Evolutionary conservation across 1,140 invertebrate genomes (phyloP).

Genomic region (Plectus sambesii): DNA sequence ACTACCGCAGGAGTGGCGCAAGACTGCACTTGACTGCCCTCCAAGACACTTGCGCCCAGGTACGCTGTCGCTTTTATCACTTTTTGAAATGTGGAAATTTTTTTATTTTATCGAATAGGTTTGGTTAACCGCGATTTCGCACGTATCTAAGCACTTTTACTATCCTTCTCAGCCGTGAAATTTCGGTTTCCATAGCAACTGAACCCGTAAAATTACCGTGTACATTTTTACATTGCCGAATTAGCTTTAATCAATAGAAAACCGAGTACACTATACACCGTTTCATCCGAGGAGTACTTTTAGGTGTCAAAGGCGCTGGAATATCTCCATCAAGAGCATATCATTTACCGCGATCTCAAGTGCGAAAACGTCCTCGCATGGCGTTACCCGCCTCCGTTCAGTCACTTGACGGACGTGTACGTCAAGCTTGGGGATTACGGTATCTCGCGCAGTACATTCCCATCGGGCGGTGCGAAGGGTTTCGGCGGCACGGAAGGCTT

Average conservation of each 20-base stretch:
- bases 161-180: constrained; percentile 9
- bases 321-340: constrained; percentile 81
- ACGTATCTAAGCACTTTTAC: not conserved
- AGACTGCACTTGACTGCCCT: constrained; percentile 66
- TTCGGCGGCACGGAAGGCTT: constrained; percentile 79
- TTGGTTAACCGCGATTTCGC: too few relatives aligned
- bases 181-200: too few relatives aligned
- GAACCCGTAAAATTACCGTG: too few relatives aligned
- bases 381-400: constrained; percentile 34
- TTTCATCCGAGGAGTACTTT: too few relatives aligned
- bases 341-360: constrained; percentile 91
- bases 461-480: constrained; percentile 63
- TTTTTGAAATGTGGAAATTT: constrained; percentile 6
- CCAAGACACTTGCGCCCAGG: constrained; percentile 72
- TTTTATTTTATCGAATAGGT: not conserved
- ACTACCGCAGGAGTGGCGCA: constrained; percentile 69
- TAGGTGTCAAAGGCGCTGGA: constrained; percentile 80
- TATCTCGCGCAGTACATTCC: constrained; percentile 35
- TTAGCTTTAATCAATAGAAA: too few relatives aligned
- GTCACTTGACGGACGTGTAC: constrained; percentile 51
- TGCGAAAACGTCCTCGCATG: constrained; percentile 93
- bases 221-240: too few relatives aligned
- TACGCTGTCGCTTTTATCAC: constrained; percentile 39
- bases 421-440: constrained; percentile 61
- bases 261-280: too few relatives aligned